These are phyloP conservation scores for Eulemur albifrons DNA, from an alignment of 2,797 vertebrate species.

Conservation along the genomic window DNA sequence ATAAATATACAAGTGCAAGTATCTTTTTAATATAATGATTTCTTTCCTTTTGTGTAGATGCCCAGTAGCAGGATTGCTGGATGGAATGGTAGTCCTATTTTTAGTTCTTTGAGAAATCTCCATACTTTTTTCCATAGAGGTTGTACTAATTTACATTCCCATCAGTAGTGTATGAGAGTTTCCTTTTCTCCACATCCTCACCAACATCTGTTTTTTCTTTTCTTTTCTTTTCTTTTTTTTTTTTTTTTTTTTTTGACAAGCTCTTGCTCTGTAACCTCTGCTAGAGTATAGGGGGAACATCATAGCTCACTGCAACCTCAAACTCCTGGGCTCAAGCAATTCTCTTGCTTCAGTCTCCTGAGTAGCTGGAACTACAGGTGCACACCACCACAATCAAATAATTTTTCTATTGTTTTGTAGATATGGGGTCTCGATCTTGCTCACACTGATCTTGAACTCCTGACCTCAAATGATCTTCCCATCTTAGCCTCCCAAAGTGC, in stretches of 20 bases:
- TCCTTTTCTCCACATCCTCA: not conserved
- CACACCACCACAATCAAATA: not conserved
- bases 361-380: not conserved
- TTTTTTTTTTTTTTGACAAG: no score
- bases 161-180: not conserved
- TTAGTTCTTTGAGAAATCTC: no score
- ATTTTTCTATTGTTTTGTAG: not conserved
- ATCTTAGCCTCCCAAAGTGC: not conserved
- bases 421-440: not conserved
- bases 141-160: not conserved
- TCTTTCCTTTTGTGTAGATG: no score
- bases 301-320: not conserved
- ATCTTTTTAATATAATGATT: no score
- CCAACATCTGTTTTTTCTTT: not conserved
- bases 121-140: not conserved
- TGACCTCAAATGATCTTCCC: not conserved
- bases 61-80: no score
- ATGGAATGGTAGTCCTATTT: no score
- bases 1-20: no score
- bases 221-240: no score
- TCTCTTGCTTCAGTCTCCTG: not conserved
- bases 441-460: not conserved
- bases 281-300: not conserved
- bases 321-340: not conserved
- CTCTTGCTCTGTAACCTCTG: not conserved